These are phyloP conservation scores for Mythimna loreyi DNA, from an alignment of 2,888 invertebrate species.

Conservation along the genomic window DNA sequence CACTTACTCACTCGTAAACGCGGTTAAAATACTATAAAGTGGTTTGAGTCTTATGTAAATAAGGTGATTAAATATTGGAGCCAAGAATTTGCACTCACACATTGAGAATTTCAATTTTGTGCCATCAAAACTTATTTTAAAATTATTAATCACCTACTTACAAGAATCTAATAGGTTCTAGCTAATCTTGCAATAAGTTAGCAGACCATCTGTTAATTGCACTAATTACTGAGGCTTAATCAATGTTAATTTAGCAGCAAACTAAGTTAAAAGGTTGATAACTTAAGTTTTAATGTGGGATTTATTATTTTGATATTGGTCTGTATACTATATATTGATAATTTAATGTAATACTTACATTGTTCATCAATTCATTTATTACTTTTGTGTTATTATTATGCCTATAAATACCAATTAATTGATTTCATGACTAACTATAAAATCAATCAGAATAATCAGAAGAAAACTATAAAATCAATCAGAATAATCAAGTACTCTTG, in stretches of 20 bases:
- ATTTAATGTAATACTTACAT: not conserved
- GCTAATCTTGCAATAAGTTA: slow-evolving; percentile 43
- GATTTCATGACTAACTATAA: not conserved
- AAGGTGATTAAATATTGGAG: slow-evolving; percentile 32
- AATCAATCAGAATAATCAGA: too few species aligned
- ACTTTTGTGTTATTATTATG: not conserved
- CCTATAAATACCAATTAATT: not conserved
- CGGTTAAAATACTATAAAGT: slow-evolving; percentile 21
- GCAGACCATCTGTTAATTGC: slow-evolving; percentile 45
- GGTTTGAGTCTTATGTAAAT: slow-evolving; percentile 7
- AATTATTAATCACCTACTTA: slow-evolving; percentile 3
- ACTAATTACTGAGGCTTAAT: slow-evolving; percentile 29
- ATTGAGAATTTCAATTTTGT: not conserved
- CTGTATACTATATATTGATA: not conserved
- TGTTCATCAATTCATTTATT: not conserved
- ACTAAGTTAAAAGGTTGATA: slow-evolving; percentile 5
- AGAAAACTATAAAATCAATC: too few species aligned
- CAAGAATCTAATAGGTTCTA: slow-evolving; percentile 13
- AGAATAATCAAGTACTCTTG: not conserved
- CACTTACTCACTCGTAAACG: slow-evolving; percentile 43
- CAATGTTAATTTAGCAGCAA: slow-evolving; percentile 1
- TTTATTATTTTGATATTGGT: not conserved
- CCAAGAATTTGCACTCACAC: slow-evolving; percentile 6
- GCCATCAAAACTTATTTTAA: not conserved
- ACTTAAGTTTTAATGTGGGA: not conserved